These are phyloP conservation scores for Carpatolechia fugitivella DNA, from an alignment of 2,888 invertebrate species.

Conservation along the genomic window DNA sequence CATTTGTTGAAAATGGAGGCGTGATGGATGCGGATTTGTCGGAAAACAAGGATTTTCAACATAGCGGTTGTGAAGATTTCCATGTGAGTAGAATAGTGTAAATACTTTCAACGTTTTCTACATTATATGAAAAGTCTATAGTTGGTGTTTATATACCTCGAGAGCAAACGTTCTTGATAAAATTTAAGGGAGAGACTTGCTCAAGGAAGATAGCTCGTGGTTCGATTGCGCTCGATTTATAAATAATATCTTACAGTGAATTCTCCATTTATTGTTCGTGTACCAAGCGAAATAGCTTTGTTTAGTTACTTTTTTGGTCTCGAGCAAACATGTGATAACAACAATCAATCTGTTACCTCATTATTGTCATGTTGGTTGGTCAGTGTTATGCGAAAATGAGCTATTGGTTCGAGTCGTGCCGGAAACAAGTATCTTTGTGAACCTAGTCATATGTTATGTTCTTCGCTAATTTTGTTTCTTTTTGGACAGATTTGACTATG, in stretches of 20 bases:
- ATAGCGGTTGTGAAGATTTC: conserved; percentile 59
- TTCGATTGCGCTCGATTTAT: conserved; percentile 53
- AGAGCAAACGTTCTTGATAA: conserved; percentile 44
- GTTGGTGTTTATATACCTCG: conserved; percentile 29
- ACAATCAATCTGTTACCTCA: conserved; percentile 8
- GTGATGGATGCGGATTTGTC: conserved; percentile 68
- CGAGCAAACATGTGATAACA: conserved; percentile 6
- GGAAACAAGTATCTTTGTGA: background rate
- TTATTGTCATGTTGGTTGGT: conserved; percentile 43
- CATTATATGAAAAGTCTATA: conserved; percentile 38
- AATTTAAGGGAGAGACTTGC: conserved; percentile 75
- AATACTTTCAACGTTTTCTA: conserved; percentile 51
- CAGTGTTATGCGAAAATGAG: conserved; percentile 45
- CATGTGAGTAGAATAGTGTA: conserved; percentile 49
- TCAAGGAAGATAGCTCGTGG: conserved; percentile 51
- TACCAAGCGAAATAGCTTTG: background rate
- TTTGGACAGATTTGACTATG: conserved; percentile 46
- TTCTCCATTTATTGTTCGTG: background rate
- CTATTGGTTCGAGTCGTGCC: conserved; percentile 21
- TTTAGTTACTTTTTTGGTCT: background rate
- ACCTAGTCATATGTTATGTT: background rate
- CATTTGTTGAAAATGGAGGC: conserved; percentile 76
- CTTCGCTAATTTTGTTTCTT: conserved; percentile 1
- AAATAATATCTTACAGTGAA: conserved; percentile 8
- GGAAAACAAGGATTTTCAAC: conserved; percentile 64